Evolutionary conservation across 2,113 vertebrate genomes (phyloP).

Genomic region (Siniperca chuatsi): DNA sequence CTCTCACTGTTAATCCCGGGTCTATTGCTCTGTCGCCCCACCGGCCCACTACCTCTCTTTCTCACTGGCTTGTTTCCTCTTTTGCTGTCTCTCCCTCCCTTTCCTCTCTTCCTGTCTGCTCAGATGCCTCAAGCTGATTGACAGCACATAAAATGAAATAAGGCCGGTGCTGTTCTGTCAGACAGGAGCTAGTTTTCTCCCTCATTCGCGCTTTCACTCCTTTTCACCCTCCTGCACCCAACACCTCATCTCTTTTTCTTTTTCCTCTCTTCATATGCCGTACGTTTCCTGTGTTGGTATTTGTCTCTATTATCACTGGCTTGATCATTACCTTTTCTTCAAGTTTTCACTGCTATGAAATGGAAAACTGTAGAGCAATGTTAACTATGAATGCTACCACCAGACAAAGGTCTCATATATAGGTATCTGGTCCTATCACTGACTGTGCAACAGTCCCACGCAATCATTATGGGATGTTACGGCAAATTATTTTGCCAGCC

Average conservation of each 20-base stretch:
- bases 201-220: slow-evolving; percentile 60
- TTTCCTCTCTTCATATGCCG: slow-evolving; percentile 55
- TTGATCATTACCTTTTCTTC: slow-evolving; percentile 52
- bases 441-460: slow-evolving; percentile 63
- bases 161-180: slow-evolving; percentile 68
- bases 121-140: slow-evolving; percentile 76
- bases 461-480: slow-evolving; percentile 79
- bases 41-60: slow-evolving; percentile 50
- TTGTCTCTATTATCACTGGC: slow-evolving; percentile 59
- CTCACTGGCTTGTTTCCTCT: slow-evolving; percentile 59
- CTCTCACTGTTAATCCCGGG: slow-evolving; percentile 68
- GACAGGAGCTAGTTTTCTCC: slow-evolving; percentile 69
- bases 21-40: slow-evolving; percentile 67
- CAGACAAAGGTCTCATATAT: slow-evolving; percentile 63
- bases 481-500: slow-evolving; percentile 82
- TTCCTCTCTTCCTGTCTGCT: slow-evolving; percentile 60
- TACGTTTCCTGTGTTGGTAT: slow-evolving; percentile 51
- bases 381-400: slow-evolving; percentile 46
- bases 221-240: slow-evolving; percentile 49
- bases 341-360: slow-evolving; percentile 51
- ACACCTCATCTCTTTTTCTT: slow-evolving; percentile 29
- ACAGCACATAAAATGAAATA: slow-evolving; percentile 82
- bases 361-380: slow-evolving; percentile 32
- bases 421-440: slow-evolving; percentile 69
- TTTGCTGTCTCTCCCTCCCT: slow-evolving; percentile 49